A percentile compares a stretch with the other conserved stretches of the same genome.
phyloP scores from a whole-genome alignment of 2,797 vertebrate genomes.

The Coracias cyanogaster region DNA sequence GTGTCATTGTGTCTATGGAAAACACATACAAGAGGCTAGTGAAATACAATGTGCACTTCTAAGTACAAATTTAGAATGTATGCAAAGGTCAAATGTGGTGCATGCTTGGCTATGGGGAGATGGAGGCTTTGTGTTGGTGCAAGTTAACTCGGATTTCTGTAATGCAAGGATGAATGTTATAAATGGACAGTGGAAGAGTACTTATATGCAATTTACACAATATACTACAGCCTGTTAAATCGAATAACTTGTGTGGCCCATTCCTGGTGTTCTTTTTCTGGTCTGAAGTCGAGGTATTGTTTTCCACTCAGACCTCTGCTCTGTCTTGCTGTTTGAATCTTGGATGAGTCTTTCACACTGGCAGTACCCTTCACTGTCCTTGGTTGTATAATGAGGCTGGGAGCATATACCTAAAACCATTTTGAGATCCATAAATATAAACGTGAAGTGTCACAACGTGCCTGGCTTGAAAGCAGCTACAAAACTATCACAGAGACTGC shows the following conservation, averaged over 20 bases:
- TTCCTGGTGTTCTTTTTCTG: not conserved
- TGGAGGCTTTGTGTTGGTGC: not conserved
- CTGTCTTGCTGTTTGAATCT: not conserved
- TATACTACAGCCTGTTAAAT: not conserved
- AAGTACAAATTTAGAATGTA: not conserved
- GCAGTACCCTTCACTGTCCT: not conserved
- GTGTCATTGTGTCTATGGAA: constrained; percentile 60
- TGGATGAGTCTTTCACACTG: not conserved
- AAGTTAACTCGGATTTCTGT: not conserved
- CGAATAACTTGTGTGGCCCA: not conserved
- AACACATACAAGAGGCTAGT: not conserved
- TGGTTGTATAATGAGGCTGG: not conserved
- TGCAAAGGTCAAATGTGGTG: constrained; percentile 54
- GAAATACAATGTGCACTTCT: constrained; percentile 56
- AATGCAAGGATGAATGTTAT: not conserved
- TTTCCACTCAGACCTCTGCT: not conserved
- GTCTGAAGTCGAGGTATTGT: not conserved
- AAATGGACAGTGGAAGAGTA: not conserved
- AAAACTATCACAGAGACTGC: not conserved
- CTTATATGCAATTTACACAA: not conserved
- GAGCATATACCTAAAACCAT: rapidly evolving
- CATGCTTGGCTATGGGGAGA: not conserved
- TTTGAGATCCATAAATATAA: not conserved
- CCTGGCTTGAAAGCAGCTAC: not conserved
- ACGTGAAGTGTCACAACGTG: not conserved